Base-by-base conservation (phyloP, 2,797 vertebrate species). In the Darevskia mixta region DNA sequence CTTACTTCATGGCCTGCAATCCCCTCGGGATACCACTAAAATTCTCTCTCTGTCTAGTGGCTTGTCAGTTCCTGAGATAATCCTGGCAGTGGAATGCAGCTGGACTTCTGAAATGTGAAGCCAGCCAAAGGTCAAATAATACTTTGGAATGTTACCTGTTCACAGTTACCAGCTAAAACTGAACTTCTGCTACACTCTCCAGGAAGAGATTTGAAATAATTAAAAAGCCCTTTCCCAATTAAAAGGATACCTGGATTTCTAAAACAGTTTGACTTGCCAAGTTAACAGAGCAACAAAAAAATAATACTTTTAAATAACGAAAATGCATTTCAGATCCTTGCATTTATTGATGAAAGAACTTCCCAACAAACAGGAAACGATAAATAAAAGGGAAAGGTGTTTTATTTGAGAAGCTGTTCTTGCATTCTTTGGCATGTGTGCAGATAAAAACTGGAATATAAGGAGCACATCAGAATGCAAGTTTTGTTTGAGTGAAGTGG, bases 31-130 rank as follows among this genome's bases (percentile, higher is more conserved):
- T 71, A 71, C 41, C 18, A 1, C 86, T 76, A 79, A 89, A 86
- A 80, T 86, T 75, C 82, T 86, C 25, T 79, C 8, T 49, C 87
- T 90, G 67, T 64, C 49, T 58, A 86, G 71, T 73, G 41, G 87
- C 88, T 86, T 82, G 29, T 90, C 91, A 92, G 91, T 78, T 89
- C 91, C 89, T 64, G 90, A 88, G 73, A 78, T 88, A 92, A 80
- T 93, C 38, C 35, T 73, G 73, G 2, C 86, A 87, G 71, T 15
- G 87, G 93, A 91, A 91, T 90, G 93, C 90, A 79, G 90, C 92
- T 91, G 93, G 90, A 88, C 84, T 84, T 87, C 86, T 27, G 13
- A 29, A 43, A 25, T 86, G 79, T 85, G 89, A 38, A 82, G 61
- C 15, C 38, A 64, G 83, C 89, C 88, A 66, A 64, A 72, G 75